Evolutionary conservation across 1,140 invertebrate species (phyloP), one percentile per base, ranked within the genome.

Genomic region (Dolichoris vasculosae): DNA sequence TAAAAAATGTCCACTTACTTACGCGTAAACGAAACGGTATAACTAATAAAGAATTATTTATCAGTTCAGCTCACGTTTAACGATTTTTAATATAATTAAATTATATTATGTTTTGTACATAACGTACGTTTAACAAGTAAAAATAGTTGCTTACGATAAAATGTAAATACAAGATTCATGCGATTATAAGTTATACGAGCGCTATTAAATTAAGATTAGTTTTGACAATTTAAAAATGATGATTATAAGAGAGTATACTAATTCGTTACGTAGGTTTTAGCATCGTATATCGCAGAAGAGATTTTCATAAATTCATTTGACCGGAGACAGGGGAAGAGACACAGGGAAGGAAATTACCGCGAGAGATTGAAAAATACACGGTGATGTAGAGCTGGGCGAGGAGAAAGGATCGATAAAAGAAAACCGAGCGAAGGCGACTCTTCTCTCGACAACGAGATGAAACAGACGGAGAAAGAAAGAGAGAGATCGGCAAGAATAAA

Each of bases 221-320:
- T 13, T 38, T 38, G 67, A 69, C 64, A 69, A 69, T 69, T 4
- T 38, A 69, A 38, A 69, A 38, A 38, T 69, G 17, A 2, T 69
- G 67, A 69, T 38, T 69, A 69, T 30, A 38, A 69, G 15, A 32
- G 35, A 38, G 32, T 35, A 35, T 9, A 32, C 64, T 35, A 69
- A 8, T 35, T 69, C 64, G 64, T 69, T 71, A 71, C 67, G 35
- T 0, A 20, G 35, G 6, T 32, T 23, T 71, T 26, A 40, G 20
- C 67, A 40, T 38, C 17, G 26, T 71, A 71, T 32, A 40, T 71
- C 20, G 38, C 20, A 7, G 11, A 40, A 40, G 30, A 38, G 32
- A 71, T 71, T 71, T 59, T 40, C 67, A 71, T 71, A 71, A 71
- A 71, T 71, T 71, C 3, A 73, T 43, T 73, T 73, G 1, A 43